Evolutionary conservation across 2,113 vertebrate species (phyloP), one percentile per base, ranked within the genome.

Genomic region (Nestor notabilis): DNA sequence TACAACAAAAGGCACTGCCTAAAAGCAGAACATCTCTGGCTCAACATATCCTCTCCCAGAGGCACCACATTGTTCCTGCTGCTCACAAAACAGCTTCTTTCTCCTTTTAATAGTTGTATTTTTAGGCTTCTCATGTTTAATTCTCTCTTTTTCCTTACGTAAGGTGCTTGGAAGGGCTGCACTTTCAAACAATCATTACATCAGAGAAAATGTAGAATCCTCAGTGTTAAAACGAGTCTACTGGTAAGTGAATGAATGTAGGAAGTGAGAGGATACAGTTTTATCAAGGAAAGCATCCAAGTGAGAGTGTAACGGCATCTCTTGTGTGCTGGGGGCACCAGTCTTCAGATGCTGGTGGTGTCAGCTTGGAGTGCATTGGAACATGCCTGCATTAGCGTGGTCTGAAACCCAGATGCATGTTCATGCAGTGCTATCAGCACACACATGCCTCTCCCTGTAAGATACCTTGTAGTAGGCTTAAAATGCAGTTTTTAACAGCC

Each of bases 161-260:
- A 91, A 95, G 95, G 94, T 78, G 39, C 89, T 95, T 82, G 93
- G 94, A 96, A 88, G 80, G 93, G 85, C 91, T 97, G 91, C 50
- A 77, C 93, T 95, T 91, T 97, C 94, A 96, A 97, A 95, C 88
- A 95, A 83, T 96, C 97, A 97, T 95, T 97, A 90, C 85, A 96
- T 93, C 93, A 97, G 84, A 95, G 91, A 93, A 96, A 96, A 96
- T 95, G 91, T 95, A 94, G 87, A 95, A 93, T 76, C 84, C 80
- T 83, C 63, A 60, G 53, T 61, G 85, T 87, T 93, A 87, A 97
- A 97, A 95, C 8, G 41, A 94, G 87, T 69, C 79, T 96, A 85
- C 76, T 95, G 94, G 72, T 89, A 93, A 94, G 91, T 23, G 74
- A 93, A 96, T 78, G 77, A 86, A 82, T 14, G 80, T 90, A 81